Conservation (phyloP, 2,888 invertebrate genomes). For the Andrena flavipes region DNA sequence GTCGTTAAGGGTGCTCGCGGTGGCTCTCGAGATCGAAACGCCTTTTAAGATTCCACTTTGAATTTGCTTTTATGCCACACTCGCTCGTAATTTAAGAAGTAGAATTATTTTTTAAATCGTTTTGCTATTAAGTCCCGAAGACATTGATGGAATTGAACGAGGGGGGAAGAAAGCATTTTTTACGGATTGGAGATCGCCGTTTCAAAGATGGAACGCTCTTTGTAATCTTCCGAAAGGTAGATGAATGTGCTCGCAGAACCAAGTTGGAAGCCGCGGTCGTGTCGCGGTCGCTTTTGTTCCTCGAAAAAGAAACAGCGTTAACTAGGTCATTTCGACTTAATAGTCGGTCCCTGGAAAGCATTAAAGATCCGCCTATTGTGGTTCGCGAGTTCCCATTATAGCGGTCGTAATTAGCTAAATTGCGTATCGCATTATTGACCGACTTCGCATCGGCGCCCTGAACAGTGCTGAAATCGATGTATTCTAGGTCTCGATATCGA, state of each 20-base stretch:
- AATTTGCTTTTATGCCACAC: background rate
- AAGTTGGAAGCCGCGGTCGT: constrained; percentile 3
- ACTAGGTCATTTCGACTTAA: constrained; percentile 39
- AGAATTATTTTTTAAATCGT: too few relatives aligned
- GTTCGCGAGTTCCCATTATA: constrained; percentile 19
- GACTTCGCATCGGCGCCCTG: background rate
- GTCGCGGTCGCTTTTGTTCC: background rate
- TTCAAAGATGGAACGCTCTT: background rate
- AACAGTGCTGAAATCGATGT: background rate
- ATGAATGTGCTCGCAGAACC: constrained; percentile 1
- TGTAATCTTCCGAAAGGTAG: background rate
- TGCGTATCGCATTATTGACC: constrained; percentile 22
- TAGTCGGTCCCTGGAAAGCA: constrained; percentile 13
- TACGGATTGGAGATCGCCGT: too few relatives aligned
- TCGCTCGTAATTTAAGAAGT: background rate
- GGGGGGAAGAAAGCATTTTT: too few relatives aligned
- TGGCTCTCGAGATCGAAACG: constrained; percentile 5
- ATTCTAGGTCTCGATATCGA: background rate
- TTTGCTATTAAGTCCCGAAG: too few relatives aligned
- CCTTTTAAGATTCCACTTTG: background rate
- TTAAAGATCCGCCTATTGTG: constrained; percentile 39
- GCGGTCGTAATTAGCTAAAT: constrained; percentile 16
- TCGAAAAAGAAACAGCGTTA: constrained; percentile 39
- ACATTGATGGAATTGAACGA: too few relatives aligned
- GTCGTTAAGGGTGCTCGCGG: constrained; percentile 24